These are phyloP conservation scores for Micrastur ruficollis DNA, from an alignment of 2,797 vertebrate genomes.

Conservation along the genomic window DNA sequence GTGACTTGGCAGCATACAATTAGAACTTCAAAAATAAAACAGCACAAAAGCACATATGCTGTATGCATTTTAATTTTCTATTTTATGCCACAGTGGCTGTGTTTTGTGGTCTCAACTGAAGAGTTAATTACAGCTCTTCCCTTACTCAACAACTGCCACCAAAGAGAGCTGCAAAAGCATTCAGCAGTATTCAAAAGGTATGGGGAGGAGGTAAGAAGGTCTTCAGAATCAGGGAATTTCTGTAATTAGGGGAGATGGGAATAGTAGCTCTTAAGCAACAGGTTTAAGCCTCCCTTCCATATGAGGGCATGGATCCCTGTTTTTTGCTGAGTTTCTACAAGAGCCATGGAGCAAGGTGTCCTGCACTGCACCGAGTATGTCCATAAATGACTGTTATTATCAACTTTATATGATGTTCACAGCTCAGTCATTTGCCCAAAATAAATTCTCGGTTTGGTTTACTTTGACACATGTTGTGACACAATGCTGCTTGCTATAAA, in stretches of 20 bases:
- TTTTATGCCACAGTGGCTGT: background rate
- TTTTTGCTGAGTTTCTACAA: background rate
- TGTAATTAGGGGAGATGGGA: background rate
- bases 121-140: background rate
- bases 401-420: background rate
- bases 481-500: background rate
- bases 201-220: background rate
- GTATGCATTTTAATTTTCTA: conserved; percentile 9
- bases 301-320: background rate
- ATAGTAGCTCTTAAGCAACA: background rate
- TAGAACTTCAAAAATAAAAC: conserved; percentile 31
- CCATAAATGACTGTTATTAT: background rate
- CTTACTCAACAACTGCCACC: background rate
- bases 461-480: background rate
- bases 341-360: background rate
- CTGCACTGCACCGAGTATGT: background rate
- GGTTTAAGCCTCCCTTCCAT: background rate
- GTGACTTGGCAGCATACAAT: background rate
- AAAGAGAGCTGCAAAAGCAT: background rate
- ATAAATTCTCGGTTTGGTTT: background rate
- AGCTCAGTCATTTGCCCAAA: background rate
- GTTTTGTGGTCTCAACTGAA: background rate
- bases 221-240: background rate
- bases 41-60: background rate
- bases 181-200: background rate